Evolutionary conservation across 2,888 invertebrate species (phyloP).

Genomic region (Abrostola triplasia): DNA sequence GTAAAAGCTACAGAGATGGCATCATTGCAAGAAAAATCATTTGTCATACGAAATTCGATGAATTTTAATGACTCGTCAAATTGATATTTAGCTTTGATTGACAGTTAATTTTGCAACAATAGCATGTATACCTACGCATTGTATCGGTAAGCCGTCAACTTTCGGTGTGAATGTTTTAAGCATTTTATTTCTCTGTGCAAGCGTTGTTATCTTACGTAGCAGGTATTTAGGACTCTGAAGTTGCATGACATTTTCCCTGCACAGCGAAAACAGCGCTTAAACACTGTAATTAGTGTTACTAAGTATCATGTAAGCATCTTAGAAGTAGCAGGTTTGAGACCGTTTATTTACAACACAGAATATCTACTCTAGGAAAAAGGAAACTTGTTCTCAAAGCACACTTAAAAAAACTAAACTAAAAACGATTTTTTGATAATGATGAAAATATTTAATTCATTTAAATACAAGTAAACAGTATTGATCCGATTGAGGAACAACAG

Average conservation of each 20-base stretch:
- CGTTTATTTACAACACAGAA: conserved; percentile 8
- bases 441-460: neutral
- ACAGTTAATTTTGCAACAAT: conserved; percentile 21
- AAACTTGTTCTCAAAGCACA: neutral
- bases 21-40: conserved; percentile 33
- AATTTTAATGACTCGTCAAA: conserved; percentile 40
- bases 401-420: no score
- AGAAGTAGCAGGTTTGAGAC: conserved; percentile 27
- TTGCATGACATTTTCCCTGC: conserved; percentile 19
- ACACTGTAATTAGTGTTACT: conserved; percentile 39
- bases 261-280: conserved; percentile 25
- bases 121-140: neutral
- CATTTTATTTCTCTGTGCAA: conserved; percentile 1
- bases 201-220: neutral
- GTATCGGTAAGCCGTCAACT: neutral
- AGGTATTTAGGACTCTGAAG: conserved; percentile 5
- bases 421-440: neutral
- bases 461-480: neutral
- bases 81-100: conserved; percentile 29
- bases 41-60: conserved; percentile 37
- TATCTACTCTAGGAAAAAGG: conserved; percentile 1
- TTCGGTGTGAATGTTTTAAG: neutral
- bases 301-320: conserved; percentile 26
- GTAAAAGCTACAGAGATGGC: conserved; percentile 26
- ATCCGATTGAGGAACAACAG: conserved; percentile 15